These are phyloP conservation scores for Corythoichthys haematopterus DNA, from an alignment of 2,113 vertebrate species.

Conservation along the genomic window DNA sequence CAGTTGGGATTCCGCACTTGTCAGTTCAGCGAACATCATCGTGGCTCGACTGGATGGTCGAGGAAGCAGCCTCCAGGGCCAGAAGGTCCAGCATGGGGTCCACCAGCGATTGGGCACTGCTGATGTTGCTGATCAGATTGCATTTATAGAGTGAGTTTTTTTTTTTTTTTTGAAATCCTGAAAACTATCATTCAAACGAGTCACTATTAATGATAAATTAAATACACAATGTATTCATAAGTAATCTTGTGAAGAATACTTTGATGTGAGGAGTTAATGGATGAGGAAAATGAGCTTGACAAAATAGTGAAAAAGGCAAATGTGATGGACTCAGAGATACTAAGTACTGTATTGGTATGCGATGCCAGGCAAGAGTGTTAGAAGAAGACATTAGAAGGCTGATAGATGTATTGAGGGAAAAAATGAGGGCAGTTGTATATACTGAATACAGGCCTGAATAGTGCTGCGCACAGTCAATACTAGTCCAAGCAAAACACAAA, in stretches of 20 bases:
- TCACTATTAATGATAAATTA: no score
- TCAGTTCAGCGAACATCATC: conserved; percentile 85
- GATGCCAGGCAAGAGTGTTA: no score
- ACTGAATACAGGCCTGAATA: neutral
- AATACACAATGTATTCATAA: neutral
- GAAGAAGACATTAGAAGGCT: no score
- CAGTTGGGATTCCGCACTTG: conserved; percentile 91
- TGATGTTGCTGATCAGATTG: conserved; percentile 90
- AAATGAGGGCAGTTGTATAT: neutral
- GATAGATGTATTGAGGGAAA: no score
- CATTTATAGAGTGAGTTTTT: neutral
- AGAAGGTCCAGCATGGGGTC: conserved; percentile 88
- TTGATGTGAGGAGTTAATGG: no score
- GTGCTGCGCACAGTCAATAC: neutral
- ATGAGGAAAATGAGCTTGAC: no score
- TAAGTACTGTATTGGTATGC: no score
- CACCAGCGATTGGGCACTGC: conserved; percentile 83
- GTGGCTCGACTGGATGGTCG: conserved; percentile 89
- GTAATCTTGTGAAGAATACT: neutral
- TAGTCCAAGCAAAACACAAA: neutral
- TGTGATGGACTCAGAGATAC: no score
- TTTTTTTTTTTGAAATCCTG: neutral
- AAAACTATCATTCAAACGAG: neutral
- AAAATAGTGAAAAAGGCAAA: no score
- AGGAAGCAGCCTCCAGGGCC: conserved; percentile 90